A percentile compares a stretch with the other conserved stretches of the same genome.
Conservation (phyloP, 2,888 invertebrate species). For the Apodemia hepburni region DNA sequence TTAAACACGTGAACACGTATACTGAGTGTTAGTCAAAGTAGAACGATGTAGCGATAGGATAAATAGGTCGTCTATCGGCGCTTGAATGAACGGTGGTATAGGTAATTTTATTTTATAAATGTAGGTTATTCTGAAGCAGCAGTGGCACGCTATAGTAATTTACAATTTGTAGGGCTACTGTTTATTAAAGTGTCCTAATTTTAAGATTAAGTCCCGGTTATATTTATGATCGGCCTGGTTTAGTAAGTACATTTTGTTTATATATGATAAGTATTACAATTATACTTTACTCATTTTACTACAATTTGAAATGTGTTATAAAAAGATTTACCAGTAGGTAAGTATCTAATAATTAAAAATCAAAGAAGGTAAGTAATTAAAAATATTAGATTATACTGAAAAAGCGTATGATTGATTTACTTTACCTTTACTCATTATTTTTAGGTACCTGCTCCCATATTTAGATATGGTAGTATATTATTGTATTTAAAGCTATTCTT, state of each 20-base stretch:
- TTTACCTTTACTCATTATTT: too few relatives aligned
- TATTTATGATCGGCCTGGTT: not conserved
- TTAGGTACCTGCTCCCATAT: too few relatives aligned
- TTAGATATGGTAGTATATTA: too few relatives aligned
- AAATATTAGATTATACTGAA: too few relatives aligned
- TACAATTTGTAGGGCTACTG: conserved; percentile 5
- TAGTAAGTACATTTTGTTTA: not conserved
- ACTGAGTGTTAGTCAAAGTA: conserved; percentile 41
- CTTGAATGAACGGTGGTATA: conserved; percentile 54
- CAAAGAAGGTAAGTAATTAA: too few relatives aligned
- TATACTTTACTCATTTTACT: too few relatives aligned
- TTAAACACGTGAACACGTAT: conserved; percentile 13
- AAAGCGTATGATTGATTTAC: too few relatives aligned
- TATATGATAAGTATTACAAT: not conserved
- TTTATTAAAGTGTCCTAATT: conserved; percentile 7
- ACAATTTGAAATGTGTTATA: too few relatives aligned
- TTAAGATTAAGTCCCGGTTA: not conserved
- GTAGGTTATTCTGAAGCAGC: conserved; percentile 52
- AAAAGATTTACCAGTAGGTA: too few relatives aligned
- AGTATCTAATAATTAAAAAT: too few relatives aligned
- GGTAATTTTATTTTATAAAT: conserved; percentile 58
- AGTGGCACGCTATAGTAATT: conserved; percentile 55
- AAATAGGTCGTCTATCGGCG: conserved; percentile 68
- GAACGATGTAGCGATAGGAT: conserved; percentile 67
- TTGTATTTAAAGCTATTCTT: too few relatives aligned